phyloP scores from a whole-genome alignment of 2,113 vertebrate genomes.

The Bungarus multicinctus region DNA sequence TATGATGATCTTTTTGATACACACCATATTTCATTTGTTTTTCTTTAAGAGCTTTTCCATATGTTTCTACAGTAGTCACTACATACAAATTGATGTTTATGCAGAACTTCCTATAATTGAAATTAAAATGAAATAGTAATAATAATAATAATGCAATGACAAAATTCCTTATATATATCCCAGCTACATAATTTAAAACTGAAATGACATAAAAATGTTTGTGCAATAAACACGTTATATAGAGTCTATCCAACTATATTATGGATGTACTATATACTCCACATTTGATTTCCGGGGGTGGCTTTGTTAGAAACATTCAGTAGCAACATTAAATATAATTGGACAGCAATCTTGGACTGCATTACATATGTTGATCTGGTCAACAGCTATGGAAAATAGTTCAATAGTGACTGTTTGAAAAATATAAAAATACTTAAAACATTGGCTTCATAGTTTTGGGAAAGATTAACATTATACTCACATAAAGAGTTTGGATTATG shows the following conservation, averaged over 20 bases:
- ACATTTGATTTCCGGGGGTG: not conserved
- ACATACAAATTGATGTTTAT: not conserved
- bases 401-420: slow-evolving; percentile 40
- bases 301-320: not conserved
- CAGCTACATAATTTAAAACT: not conserved
- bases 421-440: slow-evolving; percentile 52
- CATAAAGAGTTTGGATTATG: slow-evolving; percentile 42
- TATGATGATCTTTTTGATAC: not conserved
- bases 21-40: not conserved
- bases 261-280: not conserved
- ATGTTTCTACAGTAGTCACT: not conserved
- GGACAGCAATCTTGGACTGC: not conserved
- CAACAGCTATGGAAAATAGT: not conserved
- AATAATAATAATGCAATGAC: not conserved
- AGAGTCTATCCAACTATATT: not conserved
- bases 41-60: not conserved
- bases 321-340: not conserved
- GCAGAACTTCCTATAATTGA: not conserved
- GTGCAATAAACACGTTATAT: not conserved
- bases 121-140: not conserved
- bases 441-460: slow-evolving; percentile 54
- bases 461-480: slow-evolving; percentile 57
- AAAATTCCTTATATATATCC: not conserved
- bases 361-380: not conserved
- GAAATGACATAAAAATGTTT: not conserved